A percentile compares a stretch with the other conserved stretches of the same genome.
phyloP scores from a whole-genome alignment of 2,888 invertebrate genomes.

The Brachyptera putata region DNA sequence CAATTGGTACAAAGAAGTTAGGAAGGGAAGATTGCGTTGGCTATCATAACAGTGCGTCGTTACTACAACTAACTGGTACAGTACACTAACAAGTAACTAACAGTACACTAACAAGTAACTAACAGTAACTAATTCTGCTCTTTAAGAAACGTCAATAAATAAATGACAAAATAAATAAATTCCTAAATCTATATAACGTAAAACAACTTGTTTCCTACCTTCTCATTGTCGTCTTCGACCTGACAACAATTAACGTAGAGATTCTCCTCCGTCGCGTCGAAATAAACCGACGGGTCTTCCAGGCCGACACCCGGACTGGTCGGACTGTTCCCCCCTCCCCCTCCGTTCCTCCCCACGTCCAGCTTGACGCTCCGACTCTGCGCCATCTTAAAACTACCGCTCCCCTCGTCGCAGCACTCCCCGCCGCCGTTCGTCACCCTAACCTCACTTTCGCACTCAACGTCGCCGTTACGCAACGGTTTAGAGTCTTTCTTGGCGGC shows the following conservation, averaged over 20 bases:
- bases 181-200: no score
- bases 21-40: no score
- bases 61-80: no score
- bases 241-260: slow-evolving; percentile 14
- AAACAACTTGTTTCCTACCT: no score
- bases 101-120: no score
- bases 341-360: slow-evolving; percentile 16
- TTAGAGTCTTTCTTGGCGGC: neutral
- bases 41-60: no score
- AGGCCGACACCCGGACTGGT: slow-evolving; percentile 54
- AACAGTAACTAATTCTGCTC: no score
- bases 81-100: no score
- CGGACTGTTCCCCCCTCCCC: slow-evolving; percentile 43
- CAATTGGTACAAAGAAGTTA: no score
- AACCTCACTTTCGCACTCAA: neutral
- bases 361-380: slow-evolving; percentile 3
- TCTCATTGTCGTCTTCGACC: slow-evolving; percentile 4
- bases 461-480: neutral
- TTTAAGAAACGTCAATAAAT: no score
- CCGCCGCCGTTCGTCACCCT: neutral
- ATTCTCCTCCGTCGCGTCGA: slow-evolving; percentile 70
- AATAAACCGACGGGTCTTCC: slow-evolving; percentile 74
- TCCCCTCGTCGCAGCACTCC: neutral
- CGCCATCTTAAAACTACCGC: slow-evolving; percentile 9
- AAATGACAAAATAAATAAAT: no score